Conservation (phyloP, 2,113 vertebrate species). For the Melanostigma gelatinosum region DNA sequence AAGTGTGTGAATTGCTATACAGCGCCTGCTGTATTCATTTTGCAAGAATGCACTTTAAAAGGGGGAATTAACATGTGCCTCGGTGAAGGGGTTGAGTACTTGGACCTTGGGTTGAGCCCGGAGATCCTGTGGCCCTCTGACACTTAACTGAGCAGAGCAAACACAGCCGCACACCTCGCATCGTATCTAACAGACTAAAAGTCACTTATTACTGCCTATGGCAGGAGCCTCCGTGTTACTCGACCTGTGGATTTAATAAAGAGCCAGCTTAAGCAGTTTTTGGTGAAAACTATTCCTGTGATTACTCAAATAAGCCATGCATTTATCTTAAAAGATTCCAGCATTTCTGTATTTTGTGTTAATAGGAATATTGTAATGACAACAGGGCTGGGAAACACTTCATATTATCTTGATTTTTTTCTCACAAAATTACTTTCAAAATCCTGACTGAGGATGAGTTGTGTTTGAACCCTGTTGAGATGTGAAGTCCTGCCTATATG, state of each 20-base stretch:
- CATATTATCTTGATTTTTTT: background rate
- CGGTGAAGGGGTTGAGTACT: conserved; percentile 38
- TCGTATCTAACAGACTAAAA: conserved; percentile 44
- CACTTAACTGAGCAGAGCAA: conserved; percentile 48
- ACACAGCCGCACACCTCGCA: conserved; percentile 43
- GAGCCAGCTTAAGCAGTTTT: conserved; percentile 63
- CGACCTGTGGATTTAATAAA: conserved; percentile 83
- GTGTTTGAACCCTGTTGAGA: background rate
- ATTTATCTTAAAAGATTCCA: conserved; percentile 60
- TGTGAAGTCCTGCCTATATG: background rate
- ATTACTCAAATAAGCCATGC: conserved; percentile 75
- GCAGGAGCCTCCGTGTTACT: conserved; percentile 59
- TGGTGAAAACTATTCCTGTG: conserved; percentile 41
- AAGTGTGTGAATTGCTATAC: conserved; percentile 33
- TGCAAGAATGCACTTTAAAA: conserved; percentile 62
- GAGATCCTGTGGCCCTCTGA: conserved; percentile 55
- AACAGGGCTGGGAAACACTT: background rate
- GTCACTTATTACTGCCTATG: conserved; percentile 51
- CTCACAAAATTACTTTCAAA: background rate
- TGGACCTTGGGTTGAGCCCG: conserved; percentile 35
- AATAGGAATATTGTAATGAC: background rate
- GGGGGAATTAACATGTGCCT: conserved; percentile 55
- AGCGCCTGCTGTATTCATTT: conserved; percentile 38
- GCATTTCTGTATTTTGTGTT: conserved; percentile 20
- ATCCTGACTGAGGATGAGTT: background rate